These are phyloP conservation scores for Alauda arvensis DNA, from an alignment of 2,797 vertebrate genomes.

Conservation along the genomic window DNA sequence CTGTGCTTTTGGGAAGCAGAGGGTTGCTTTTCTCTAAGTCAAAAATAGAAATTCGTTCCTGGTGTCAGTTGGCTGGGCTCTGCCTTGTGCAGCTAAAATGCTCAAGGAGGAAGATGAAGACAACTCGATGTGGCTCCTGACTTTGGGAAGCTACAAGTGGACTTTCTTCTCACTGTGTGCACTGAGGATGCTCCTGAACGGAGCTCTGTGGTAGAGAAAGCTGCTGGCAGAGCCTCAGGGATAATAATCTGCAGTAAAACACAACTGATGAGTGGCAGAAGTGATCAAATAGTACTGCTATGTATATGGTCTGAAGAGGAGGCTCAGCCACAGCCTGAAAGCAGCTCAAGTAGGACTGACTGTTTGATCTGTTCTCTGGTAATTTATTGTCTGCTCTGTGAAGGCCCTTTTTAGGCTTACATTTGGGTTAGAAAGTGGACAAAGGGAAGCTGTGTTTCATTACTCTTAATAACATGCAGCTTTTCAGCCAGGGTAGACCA, in stretches of 20 bases:
- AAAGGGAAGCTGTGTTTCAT: neutral
- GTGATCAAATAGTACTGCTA: neutral
- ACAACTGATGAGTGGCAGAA: neutral
- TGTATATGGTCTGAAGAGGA: neutral
- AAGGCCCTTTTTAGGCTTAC: neutral
- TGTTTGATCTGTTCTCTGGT: neutral
- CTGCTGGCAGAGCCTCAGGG: neutral
- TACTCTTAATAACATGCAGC: neutral
- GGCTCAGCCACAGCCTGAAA: neutral
- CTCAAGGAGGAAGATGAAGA: neutral
- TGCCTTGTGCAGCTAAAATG: neutral
- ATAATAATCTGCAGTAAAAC: neutral
- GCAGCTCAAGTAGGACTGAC: neutral
- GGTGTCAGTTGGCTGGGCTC: neutral
- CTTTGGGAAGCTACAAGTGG: neutral
- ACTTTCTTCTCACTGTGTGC: neutral
- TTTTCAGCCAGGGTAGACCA: neutral
- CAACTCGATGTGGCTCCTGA: neutral
- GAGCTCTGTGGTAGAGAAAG: neutral
- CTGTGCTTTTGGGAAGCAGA: constrained; percentile 16
- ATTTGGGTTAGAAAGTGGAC: neutral
- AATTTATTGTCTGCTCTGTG: neutral
- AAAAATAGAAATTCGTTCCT: neutral
- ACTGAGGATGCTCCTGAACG: neutral
- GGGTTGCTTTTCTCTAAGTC: neutral